phyloP scores from a whole-genome alignment of 2,888 invertebrate genomes.

The Lasius fuliginosus region DNA sequence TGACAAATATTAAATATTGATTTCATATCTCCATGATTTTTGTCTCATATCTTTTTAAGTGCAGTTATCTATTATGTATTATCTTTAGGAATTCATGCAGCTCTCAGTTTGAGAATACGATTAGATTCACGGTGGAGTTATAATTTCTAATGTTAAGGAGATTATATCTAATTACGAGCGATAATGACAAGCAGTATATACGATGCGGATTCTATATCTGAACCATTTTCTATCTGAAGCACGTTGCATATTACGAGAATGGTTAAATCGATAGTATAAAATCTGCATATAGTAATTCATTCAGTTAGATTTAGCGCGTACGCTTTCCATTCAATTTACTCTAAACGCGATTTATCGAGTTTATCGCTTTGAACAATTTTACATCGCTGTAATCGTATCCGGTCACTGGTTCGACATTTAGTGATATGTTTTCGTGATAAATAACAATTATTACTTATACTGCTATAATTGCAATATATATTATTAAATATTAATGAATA shows the following conservation, averaged over 20 bases:
- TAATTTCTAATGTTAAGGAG: background rate
- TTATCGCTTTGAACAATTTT: background rate
- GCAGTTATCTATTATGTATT: background rate
- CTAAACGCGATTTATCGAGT: background rate
- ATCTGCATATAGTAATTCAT: conserved; percentile 7
- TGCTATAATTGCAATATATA: background rate
- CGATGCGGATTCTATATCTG: background rate
- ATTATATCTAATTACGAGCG: conserved; percentile 16
- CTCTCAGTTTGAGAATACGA: background rate
- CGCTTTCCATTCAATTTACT: background rate
- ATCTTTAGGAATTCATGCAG: background rate
- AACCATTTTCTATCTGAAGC: background rate
- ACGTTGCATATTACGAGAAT: conserved; percentile 11
- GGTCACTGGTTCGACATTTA: background rate
- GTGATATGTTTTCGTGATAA: background rate
- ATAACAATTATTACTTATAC: background rate
- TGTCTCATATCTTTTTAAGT: background rate
- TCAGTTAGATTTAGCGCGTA: background rate
- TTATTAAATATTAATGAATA: too few species aligned
- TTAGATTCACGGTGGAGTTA: background rate
- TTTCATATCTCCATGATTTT: background rate
- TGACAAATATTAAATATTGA: background rate
- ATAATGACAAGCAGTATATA: background rate
- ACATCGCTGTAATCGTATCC: background rate
- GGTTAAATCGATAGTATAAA: background rate